phyloP scores from a whole-genome alignment of 2,113 vertebrate species.

The Nothoprocta perdicaria region DNA sequence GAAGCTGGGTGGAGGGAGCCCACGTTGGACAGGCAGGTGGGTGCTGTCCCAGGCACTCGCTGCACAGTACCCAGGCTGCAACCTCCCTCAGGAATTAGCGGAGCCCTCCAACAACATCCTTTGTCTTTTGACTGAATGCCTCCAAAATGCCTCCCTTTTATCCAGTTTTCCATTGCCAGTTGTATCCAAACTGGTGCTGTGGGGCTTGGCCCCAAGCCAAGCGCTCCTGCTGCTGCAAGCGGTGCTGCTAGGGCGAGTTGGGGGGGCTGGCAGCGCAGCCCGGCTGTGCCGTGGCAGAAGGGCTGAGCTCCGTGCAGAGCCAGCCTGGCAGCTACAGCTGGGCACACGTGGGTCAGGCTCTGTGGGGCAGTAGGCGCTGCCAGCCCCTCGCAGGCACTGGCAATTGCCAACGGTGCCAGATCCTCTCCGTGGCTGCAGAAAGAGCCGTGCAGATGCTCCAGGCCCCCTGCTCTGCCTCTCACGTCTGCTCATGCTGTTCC shows the following conservation, averaged over 20 bases:
- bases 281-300: background rate
- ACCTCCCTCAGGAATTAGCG: background rate
- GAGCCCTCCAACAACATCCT: background rate
- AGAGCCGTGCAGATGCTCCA: background rate
- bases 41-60: rapidly evolving
- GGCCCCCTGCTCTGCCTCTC: background rate
- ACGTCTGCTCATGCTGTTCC: background rate
- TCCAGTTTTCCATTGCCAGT: background rate
- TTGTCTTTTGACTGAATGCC: background rate
- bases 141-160: background rate
- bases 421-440: background rate
- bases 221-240: background rate
- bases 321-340: background rate
- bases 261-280: background rate
- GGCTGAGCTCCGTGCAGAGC: background rate
- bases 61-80: background rate
- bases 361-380: background rate
- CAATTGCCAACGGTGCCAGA: background rate
- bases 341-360: background rate
- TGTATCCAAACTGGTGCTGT: background rate
- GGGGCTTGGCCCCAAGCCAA: background rate
- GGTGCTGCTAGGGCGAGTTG: background rate
- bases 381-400: rapidly evolving
- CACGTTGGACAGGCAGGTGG: background rate
- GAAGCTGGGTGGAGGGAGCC: background rate